Conservation (phyloP, 2,797 vertebrate genomes). For the Halcyon badia region DNA sequence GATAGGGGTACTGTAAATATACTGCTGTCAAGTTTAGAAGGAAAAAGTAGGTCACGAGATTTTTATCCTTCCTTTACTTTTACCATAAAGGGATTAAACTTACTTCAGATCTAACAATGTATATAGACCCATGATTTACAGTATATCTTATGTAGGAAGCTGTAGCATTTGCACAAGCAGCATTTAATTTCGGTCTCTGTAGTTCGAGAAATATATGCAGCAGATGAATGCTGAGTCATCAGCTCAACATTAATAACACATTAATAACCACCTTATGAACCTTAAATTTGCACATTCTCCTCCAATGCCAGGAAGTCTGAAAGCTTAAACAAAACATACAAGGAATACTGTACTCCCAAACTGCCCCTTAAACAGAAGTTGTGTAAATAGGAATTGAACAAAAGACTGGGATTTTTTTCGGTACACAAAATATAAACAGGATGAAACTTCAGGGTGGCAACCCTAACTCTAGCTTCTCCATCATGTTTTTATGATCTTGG, state of each 20-base stretch:
- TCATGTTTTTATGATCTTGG: background rate
- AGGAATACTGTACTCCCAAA: background rate
- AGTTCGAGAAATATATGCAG: background rate
- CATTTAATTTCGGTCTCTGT: background rate
- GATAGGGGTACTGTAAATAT: conserved; percentile 11
- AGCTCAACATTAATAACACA: background rate
- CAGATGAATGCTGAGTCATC: background rate
- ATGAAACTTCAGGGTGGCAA: background rate
- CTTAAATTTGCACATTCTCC: background rate
- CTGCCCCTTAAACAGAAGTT: background rate
- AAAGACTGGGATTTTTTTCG: background rate
- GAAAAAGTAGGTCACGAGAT: background rate
- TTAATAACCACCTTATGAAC: background rate
- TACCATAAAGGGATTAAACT: background rate
- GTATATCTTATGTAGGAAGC: background rate
- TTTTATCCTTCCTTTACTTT: conserved; percentile 25
- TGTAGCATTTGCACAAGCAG: background rate
- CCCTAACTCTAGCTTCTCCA: background rate
- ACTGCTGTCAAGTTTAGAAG: background rate
- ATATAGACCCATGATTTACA: background rate
- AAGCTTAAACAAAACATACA: background rate
- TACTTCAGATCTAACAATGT: background rate
- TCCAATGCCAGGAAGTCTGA: background rate
- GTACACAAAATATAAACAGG: background rate
- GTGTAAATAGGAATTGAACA: background rate